phyloP scores from a whole-genome alignment of 2,888 invertebrate genomes.

The Cephus sareptanus region DNA sequence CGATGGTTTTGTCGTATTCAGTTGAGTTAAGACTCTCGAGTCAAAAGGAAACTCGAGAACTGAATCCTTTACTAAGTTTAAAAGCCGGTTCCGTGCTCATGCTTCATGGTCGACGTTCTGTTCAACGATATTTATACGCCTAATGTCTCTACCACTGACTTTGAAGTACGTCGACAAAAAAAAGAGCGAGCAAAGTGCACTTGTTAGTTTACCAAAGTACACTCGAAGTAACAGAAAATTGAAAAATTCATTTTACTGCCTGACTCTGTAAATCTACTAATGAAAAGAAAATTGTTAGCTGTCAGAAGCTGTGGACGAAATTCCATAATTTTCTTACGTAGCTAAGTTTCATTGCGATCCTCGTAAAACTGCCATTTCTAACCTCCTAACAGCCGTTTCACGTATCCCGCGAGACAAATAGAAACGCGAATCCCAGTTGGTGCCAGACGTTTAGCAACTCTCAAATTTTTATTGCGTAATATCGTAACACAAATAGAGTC shows the following conservation, averaged over 20 bases:
- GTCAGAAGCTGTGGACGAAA: background rate
- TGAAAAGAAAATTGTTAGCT: background rate
- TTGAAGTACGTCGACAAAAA: background rate
- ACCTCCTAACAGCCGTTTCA: background rate
- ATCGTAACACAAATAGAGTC: background rate
- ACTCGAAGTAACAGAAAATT: background rate
- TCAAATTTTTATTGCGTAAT: background rate
- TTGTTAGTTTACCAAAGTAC: background rate
- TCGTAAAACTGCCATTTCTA: background rate
- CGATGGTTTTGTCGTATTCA: background rate
- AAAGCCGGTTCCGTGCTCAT: background rate
- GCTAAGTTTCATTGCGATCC: background rate
- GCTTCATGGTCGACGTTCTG: background rate
- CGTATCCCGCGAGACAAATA: background rate
- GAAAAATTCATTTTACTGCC: background rate
- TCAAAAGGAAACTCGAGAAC: background rate
- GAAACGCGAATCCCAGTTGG: background rate
- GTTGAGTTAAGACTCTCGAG: background rate
- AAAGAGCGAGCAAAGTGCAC: background rate
- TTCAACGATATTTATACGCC: background rate
- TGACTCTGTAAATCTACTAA: background rate
- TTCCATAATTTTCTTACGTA: background rate
- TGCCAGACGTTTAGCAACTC: background rate
- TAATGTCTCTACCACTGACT: background rate
- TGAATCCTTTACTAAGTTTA: background rate